These are phyloP conservation scores for Capitella teleta DNA, from an alignment of 1,140 invertebrate genomes.

Conservation along the genomic window DNA sequence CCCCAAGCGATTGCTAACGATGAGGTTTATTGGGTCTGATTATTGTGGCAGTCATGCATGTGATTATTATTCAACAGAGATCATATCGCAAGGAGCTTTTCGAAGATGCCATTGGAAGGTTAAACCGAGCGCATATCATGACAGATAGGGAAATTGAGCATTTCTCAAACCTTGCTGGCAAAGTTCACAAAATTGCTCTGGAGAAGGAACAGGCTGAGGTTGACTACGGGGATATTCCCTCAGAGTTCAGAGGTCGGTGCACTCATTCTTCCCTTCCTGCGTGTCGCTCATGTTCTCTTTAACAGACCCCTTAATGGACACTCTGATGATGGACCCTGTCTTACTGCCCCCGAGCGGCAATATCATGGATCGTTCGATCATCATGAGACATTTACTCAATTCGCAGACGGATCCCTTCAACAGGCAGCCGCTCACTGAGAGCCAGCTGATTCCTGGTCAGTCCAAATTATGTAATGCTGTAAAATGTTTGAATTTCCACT, in stretches of 20 bases:
- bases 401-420: conserved; percentile 96
- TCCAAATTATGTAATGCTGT: no score
- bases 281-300: neutral
- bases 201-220: conserved; percentile 56
- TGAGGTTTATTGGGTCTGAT: conserved; percentile 22
- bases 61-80: conserved; percentile 49
- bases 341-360: conserved; percentile 76
- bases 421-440: conserved; percentile 78
- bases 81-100: conserved; percentile 88
- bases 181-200: conserved; percentile 65
- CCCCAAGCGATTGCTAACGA: conserved; percentile 36
- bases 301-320: conserved; percentile 90
- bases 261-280: neutral
- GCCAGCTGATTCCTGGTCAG: conserved; percentile 66
- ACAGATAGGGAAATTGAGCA: conserved; percentile 64
- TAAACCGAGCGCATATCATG: conserved; percentile 72
- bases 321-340: conserved; percentile 92
- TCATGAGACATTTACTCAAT: conserved; percentile 83
- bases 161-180: conserved; percentile 66
- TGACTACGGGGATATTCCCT: conserved; percentile 89
- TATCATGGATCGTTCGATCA: conserved; percentile 89
- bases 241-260: conserved; percentile 71
- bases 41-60: neutral
- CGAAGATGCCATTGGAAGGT: conserved; percentile 69
- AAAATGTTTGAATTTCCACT: no score